These are phyloP conservation scores for Trematomus loennbergii DNA, from an alignment of 2,113 vertebrate genomes.

Conservation along the genomic window DNA sequence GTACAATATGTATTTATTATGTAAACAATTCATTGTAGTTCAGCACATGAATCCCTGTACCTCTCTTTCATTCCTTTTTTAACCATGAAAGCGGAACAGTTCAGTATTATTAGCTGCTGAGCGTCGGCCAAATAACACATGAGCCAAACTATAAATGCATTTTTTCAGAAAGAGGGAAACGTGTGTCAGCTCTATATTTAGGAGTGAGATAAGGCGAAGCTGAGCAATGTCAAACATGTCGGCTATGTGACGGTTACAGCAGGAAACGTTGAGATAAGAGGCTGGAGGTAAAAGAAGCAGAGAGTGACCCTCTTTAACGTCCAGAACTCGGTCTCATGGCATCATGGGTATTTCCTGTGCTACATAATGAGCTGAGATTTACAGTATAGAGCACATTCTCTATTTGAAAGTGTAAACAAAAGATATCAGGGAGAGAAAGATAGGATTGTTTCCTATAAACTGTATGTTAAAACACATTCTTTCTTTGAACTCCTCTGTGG, in stretches of 20 bases:
- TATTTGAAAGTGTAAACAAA: neutral
- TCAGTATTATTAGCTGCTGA: neutral
- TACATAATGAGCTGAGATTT: neutral
- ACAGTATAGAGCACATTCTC: neutral
- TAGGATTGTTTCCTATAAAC: neutral
- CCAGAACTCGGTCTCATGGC: neutral
- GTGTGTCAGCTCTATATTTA: conserved; percentile 66
- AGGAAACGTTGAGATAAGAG: conserved; percentile 66
- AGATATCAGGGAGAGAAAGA: neutral
- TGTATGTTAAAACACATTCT: too few relatives aligned
- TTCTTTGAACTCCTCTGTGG: neutral
- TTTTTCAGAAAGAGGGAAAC: conserved; percentile 33
- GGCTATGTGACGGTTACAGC: conserved; percentile 44
- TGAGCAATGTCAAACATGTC: conserved; percentile 58
- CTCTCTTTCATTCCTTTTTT: too few relatives aligned
- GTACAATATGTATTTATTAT: too few relatives aligned
- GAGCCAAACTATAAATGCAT: neutral
- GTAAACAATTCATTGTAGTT: too few relatives aligned
- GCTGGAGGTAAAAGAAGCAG: conserved; percentile 46
- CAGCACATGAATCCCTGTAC: neutral
- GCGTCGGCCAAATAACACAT: neutral
- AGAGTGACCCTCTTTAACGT: conserved; percentile 3
- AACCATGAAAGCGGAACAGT: neutral
- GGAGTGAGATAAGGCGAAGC: conserved; percentile 52
- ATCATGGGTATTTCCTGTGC: neutral